phyloP scores from a whole-genome alignment of 92 coral and sea anemone species.

The Micromussa lordhowensis region DNA sequence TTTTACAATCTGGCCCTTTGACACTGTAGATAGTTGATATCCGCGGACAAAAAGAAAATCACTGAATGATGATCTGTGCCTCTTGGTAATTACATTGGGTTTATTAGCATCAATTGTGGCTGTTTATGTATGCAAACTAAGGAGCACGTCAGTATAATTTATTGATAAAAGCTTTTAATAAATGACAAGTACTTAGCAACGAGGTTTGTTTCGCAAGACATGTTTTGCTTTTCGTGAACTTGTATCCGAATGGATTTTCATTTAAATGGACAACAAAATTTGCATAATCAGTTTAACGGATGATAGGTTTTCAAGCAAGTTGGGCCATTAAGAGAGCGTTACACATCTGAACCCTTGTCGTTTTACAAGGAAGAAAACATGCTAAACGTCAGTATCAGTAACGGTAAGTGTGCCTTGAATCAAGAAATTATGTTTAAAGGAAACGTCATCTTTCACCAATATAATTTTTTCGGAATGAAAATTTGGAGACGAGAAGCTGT shows the following conservation, averaged over 20 bases:
- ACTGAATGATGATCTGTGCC: background rate
- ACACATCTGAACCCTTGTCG: background rate
- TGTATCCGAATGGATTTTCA: conserved; percentile 5
- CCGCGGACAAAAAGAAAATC: background rate
- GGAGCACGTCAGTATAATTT: background rate
- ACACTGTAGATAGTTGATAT: background rate
- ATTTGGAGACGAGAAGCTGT: background rate
- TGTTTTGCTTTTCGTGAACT: background rate
- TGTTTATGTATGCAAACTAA: background rate
- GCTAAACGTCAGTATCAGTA: conserved; percentile 5
- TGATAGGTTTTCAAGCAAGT: background rate
- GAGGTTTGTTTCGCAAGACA: background rate
- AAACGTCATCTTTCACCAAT: background rate
- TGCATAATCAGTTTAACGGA: background rate
- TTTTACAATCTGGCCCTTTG: background rate
- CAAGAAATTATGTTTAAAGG: background rate
- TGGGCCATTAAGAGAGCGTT: background rate
- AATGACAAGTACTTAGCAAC: background rate
- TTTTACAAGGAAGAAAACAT: background rate
- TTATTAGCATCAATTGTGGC: background rate
- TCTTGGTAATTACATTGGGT: background rate
- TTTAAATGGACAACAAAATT: background rate
- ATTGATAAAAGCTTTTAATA: background rate
- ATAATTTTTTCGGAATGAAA: background rate
- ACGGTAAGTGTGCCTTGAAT: conserved; percentile 14